phyloP scores from a whole-genome alignment of 2,888 invertebrate species.

The Omphaloscelis lunosa region DNA sequence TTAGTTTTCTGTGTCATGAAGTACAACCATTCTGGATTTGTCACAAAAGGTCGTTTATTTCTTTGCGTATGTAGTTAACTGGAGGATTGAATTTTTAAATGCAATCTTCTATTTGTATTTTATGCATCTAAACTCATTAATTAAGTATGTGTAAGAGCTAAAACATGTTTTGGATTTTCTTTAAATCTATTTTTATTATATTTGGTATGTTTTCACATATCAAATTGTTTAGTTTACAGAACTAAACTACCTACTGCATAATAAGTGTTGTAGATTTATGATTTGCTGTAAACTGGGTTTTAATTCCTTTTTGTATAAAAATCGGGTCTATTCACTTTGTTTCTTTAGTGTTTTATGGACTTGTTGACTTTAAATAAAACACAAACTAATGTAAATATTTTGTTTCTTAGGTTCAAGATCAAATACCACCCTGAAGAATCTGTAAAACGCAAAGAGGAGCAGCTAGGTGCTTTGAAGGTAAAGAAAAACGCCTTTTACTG shows the following conservation, averaged over 20 bases:
- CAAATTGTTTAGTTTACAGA: constrained; percentile 29
- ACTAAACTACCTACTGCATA: constrained; percentile 21
- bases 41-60: constrained; percentile 70
- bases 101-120: constrained; percentile 34
- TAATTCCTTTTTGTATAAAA: constrained; percentile 48
- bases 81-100: constrained; percentile 65
- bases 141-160: constrained; percentile 18
- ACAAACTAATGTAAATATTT: constrained; percentile 41
- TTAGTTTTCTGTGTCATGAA: constrained; percentile 80
- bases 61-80: constrained; percentile 62
- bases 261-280: constrained; percentile 21
- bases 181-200: constrained; percentile 15
- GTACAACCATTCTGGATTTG: constrained; percentile 69
- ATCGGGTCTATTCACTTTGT: constrained; percentile 47
- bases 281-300: constrained; percentile 16
- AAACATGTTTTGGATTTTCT: constrained; percentile 13
- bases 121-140: constrained; percentile 31
- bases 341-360: constrained; percentile 54
- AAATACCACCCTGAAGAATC: constrained; percentile 99
- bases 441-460: constrained; percentile 96
- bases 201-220: constrained; percentile 20
- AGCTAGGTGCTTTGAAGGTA: constrained; percentile 95
- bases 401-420: constrained; percentile 97
- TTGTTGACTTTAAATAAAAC: constrained; percentile 16
- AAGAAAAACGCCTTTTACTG: not conserved